Evolutionary conservation across 2,888 invertebrate species (phyloP).

Genomic region (Sericinus montela): DNA sequence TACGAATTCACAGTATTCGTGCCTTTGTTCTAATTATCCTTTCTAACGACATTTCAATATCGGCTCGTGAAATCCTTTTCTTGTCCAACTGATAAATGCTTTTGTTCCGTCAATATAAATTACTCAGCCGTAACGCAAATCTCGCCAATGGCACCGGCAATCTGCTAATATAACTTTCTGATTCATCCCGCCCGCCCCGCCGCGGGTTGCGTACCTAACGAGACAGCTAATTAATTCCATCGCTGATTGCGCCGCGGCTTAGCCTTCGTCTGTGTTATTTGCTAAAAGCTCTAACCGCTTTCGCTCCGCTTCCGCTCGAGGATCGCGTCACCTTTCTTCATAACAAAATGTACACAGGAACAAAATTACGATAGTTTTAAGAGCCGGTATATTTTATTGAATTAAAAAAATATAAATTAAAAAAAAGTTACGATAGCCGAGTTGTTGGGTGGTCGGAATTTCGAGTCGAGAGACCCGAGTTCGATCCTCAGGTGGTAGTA

Average conservation of each 20-base stretch:
- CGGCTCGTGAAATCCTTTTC: background rate
- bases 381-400: too few species aligned
- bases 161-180: background rate
- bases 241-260: background rate
- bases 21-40: too few species aligned
- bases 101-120: background rate
- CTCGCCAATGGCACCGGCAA: background rate
- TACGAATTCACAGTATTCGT: too few species aligned
- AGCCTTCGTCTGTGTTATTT: background rate
- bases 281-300: background rate
- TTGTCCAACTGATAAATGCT: background rate
- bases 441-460: too few species aligned
- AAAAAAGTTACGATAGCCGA: too few species aligned
- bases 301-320: background rate
- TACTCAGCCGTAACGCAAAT: background rate
- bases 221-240: background rate
- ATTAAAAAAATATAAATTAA: too few species aligned
- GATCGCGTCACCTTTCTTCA: too few species aligned
- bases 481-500: too few species aligned
- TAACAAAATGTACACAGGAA: too few species aligned
- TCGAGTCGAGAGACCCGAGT: too few species aligned
- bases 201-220: background rate
- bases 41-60: too few species aligned
- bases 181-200: background rate
- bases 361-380: too few species aligned